Base-by-base conservation (phyloP, 2,113 vertebrate species). In the Rhinopithecus roxellana region DNA sequence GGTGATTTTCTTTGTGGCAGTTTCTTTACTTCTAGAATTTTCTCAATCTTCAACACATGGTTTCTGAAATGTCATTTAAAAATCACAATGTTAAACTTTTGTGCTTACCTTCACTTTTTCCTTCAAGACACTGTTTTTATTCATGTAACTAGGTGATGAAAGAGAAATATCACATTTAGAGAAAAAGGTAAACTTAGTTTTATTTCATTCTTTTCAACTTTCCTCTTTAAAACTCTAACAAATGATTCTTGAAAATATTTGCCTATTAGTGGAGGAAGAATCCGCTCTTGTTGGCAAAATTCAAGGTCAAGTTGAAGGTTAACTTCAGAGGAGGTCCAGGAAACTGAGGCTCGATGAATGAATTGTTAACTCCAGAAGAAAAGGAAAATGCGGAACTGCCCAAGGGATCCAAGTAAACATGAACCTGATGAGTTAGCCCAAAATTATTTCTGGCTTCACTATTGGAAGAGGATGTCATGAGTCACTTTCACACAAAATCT, bases 101-200 rank as follows among this genome's bases (percentile, higher is more conserved):
- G 16, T 61, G 93, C 89, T 96, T 90, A 95, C 86, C 90, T 96
- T 95, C 1, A 38, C 6, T 8, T 67, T 94, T 93, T 89, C 78
- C 86, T 97, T 93, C 52, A 92, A 90, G n/a, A 92, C 43, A 69
- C 25, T 1, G 0, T 87, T 91, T 79, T 81, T n/a, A 81, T 52
- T 67, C 35, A 48, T 94, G 82, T 86, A 89, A 84, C 70, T 88
- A 50, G 75, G 43, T 18, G 45, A 89, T n/a, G 30, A 78, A 48
- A 77, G 77, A 59, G 40, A 52, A 79, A 59, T 7, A 13, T 23
- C 40, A 43, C 69, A 13, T 30, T 85, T 25, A 79, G n/a, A 80
- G 8, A 27, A 55, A 72, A 82, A 88, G 59, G 4, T n/a, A 22
- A 22, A 57, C 17, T 72, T n/a, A 23, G 35, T 89, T 90, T 59